phyloP scores from a whole-genome alignment of 2,113 vertebrate species.

The Tamias sibiricus region DNA sequence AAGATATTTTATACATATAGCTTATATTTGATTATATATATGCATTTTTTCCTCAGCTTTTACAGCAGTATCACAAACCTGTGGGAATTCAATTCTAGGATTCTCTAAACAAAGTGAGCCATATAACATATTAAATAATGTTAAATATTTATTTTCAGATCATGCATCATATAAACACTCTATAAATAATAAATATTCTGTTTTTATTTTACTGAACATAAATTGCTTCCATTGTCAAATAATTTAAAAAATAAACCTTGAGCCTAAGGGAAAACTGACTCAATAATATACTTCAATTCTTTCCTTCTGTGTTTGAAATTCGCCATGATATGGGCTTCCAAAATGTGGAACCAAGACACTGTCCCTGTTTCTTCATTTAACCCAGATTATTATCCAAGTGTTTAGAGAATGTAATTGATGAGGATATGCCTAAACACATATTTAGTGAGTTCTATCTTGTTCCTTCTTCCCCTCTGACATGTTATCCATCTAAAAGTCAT shows the following conservation, averaged over 20 bases:
- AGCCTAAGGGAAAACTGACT: not conserved
- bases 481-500: not conserved
- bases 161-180: not conserved
- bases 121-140: not conserved
- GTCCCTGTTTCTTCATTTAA: not conserved
- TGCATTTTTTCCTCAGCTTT: not conserved
- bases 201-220: constrained; percentile 14
- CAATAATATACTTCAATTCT: not conserved
- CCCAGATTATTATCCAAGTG: not conserved
- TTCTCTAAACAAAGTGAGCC: not conserved
- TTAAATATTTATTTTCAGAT: constrained; percentile 19
- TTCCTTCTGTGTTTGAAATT: constrained; percentile 4
- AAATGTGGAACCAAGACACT: not conserved
- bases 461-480: not conserved
- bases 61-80: not conserved
- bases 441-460: not conserved
- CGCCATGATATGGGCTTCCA: not conserved
- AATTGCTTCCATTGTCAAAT: constrained; percentile 2
- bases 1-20: not conserved
- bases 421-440: too few species aligned
- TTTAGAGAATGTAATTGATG: rapidly evolving
- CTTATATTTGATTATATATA: not conserved
- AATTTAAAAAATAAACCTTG: not conserved
- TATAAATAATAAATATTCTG: constrained; percentile 36
- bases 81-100: constrained; percentile 23